Conservation (phyloP, 2,113 vertebrate genomes). For the Epinephelus moara region DNA sequence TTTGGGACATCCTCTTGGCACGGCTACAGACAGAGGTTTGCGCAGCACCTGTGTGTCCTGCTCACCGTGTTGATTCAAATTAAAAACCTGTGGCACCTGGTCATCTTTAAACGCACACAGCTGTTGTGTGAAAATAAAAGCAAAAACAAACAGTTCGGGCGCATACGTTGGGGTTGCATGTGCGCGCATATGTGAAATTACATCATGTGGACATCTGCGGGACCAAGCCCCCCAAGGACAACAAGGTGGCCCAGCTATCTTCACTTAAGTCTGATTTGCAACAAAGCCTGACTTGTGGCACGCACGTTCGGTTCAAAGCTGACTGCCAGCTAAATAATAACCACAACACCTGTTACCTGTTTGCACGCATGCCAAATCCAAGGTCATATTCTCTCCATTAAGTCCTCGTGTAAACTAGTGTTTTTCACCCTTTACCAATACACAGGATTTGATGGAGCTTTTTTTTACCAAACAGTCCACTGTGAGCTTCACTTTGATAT, state of each 20-base stretch:
- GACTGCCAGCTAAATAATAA: slow-evolving; percentile 26
- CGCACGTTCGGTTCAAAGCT: slow-evolving; percentile 9
- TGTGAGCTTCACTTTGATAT: too few species aligned
- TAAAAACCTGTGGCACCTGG: slow-evolving; percentile 47
- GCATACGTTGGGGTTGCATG: neutral
- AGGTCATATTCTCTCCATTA: slow-evolving; percentile 24
- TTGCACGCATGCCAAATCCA: slow-evolving; percentile 13
- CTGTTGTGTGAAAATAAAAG: slow-evolving; percentile 51
- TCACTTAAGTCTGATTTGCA: slow-evolving; percentile 45
- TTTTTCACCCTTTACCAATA: neutral
- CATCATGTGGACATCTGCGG: slow-evolving; percentile 39
- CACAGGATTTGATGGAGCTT: neutral
- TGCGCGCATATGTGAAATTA: slow-evolving; percentile 23
- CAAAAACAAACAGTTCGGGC: slow-evolving; percentile 16
- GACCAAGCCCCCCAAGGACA: neutral
- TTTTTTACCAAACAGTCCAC: neutral
- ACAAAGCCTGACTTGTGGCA: slow-evolving; percentile 11
- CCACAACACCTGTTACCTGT: slow-evolving; percentile 48
- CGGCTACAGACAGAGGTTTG: slow-evolving; percentile 61
- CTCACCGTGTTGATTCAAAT: slow-evolving; percentile 35
- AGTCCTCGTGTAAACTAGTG: neutral
- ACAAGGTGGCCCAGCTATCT: slow-evolving; percentile 29
- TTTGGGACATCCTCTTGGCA: slow-evolving; percentile 68
- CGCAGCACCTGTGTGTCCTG: slow-evolving; percentile 59
- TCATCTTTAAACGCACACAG: slow-evolving; percentile 64